Evolutionary conservation across 2,888 invertebrate species (phyloP).

Genomic region (Elysia crispata): DNA sequence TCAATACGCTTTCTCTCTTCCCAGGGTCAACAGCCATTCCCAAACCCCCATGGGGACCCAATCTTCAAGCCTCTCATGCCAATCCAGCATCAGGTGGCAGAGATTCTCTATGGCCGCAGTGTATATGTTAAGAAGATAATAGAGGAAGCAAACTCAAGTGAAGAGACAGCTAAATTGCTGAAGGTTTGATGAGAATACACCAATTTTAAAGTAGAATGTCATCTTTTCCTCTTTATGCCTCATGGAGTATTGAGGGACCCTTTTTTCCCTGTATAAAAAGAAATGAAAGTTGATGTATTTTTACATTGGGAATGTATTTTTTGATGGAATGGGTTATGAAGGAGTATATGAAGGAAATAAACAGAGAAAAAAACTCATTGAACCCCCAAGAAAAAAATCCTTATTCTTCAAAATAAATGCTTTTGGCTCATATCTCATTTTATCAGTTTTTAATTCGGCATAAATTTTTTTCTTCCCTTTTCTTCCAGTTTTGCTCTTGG

Average conservation of each 20-base stretch:
- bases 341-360: too few species aligned
- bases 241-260: too few species aligned
- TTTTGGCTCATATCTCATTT: too few species aligned
- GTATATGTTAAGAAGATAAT: constrained; percentile 93
- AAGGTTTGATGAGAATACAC: constrained; percentile 63
- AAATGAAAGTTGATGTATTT: too few species aligned
- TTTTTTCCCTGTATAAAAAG: too few species aligned
- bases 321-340: too few species aligned
- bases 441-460: neutral
- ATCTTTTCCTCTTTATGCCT: too few species aligned
- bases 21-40: constrained; percentile 65
- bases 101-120: constrained; percentile 88
- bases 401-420: too few species aligned
- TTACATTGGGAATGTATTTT: too few species aligned
- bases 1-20: neutral
- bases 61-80: constrained; percentile 81
- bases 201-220: too few species aligned
- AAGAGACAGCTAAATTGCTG: constrained; percentile 91
- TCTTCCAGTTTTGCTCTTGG: constrained; percentile 93
- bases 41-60: constrained; percentile 74
- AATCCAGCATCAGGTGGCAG: constrained; percentile 86
- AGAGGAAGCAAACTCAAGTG: constrained; percentile 94
- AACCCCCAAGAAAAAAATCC: too few species aligned
- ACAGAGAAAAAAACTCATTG: too few species aligned
- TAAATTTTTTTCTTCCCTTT: constrained; percentile 5